Evolutionary conservation across 2,797 vertebrate species (phyloP).

Genomic region (Distichodus sexfasciatus): DNA sequence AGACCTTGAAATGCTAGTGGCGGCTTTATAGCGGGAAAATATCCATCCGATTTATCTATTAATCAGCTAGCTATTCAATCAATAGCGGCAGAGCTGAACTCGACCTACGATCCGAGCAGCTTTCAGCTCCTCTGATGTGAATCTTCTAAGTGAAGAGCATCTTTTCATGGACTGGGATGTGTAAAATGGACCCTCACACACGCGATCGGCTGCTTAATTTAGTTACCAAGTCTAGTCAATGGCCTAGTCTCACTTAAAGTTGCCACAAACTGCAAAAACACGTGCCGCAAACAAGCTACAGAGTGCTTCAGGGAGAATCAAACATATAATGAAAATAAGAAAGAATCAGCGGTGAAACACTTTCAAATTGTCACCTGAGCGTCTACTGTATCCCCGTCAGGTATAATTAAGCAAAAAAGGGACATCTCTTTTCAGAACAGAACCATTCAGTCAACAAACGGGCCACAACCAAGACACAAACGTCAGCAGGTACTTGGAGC

Average conservation of each 20-base stretch:
- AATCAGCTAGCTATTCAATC: too few relatives aligned
- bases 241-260: neutral
- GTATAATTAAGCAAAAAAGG: slow-evolving; percentile 6
- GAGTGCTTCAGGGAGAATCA: slow-evolving; percentile 1
- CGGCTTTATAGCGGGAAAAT: too few relatives aligned
- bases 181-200: neutral
- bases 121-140: neutral
- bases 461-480: neutral
- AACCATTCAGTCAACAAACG: slow-evolving; percentile 1
- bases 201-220: neutral
- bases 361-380: neutral
- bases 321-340: neutral
- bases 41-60: too few relatives aligned
- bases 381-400: slow-evolving; percentile 25
- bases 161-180: neutral
- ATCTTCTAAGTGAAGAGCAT: neutral
- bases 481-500: slow-evolving; percentile 17
- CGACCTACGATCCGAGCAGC: too few relatives aligned
- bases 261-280: neutral
- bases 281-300: neutral
- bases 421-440: slow-evolving; percentile 6
- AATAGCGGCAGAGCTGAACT: too few relatives aligned
- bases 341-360: neutral
- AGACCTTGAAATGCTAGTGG: too few relatives aligned
- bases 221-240: neutral